phyloP scores from a whole-genome alignment of 2,888 invertebrate genomes.

The Hedychridium roseum region DNA sequence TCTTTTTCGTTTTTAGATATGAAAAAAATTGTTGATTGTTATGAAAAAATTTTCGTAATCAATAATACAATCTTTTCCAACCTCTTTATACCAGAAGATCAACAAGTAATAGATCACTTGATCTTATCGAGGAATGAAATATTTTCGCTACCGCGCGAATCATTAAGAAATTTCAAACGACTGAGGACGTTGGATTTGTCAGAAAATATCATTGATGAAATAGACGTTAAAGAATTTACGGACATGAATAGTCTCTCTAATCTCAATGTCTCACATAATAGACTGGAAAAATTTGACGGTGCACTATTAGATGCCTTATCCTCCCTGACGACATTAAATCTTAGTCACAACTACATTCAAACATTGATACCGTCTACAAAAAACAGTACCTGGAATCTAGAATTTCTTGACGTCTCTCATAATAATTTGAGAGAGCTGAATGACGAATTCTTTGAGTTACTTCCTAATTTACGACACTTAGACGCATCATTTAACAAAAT shows the following conservation, averaged over 20 bases:
- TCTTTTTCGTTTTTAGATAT: no score
- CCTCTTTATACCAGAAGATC: constrained; percentile 56
- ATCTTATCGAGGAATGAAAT: constrained; percentile 67
- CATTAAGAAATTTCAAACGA: constrained; percentile 63
- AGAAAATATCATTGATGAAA: constrained; percentile 64
- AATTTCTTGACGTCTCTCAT: constrained; percentile 47
- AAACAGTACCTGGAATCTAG: constrained; percentile 44
- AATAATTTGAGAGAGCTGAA: constrained; percentile 62
- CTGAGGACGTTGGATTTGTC: constrained; percentile 68
- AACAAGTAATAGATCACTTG: constrained; percentile 62
- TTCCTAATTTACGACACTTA: constrained; percentile 62
- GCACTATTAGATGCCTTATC: constrained; percentile 62
- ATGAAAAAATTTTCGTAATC: constrained; percentile 24
- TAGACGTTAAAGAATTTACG: constrained; percentile 64
- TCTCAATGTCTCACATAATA: constrained; percentile 66
- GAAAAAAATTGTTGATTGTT: constrained; percentile 34
- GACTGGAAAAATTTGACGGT: constrained; percentile 62
- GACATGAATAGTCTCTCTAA: constrained; percentile 53
- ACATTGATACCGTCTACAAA: constrained; percentile 52
- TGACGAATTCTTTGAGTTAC: constrained; percentile 61
- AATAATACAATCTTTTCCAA: constrained; percentile 37
- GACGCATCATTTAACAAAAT: constrained; percentile 52
- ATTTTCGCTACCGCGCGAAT: constrained; percentile 63
- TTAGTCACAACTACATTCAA: constrained; percentile 66
- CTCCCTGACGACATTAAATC: constrained; percentile 64